Conservation (phyloP, 2,113 vertebrate genomes). For the Hippopotamus amphibius region DNA sequence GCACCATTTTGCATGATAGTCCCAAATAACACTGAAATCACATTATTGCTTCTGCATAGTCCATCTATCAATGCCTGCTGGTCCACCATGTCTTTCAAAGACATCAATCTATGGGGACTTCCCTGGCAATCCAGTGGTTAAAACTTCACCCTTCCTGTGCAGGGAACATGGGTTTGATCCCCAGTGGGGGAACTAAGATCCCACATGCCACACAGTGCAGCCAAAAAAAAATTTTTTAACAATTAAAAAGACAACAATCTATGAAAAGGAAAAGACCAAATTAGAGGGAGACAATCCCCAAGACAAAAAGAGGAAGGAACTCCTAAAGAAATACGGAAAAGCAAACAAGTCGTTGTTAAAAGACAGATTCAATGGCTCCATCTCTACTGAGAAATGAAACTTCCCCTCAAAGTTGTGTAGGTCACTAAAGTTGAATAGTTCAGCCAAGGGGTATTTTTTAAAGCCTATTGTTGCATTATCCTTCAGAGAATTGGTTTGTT, state of each 20-base stretch:
- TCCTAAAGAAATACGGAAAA: conserved; percentile 50
- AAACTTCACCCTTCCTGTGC: background rate
- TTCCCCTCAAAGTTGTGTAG: background rate
- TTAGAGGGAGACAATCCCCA: background rate
- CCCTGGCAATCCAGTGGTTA: background rate
- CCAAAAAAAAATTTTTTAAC: too few relatives aligned
- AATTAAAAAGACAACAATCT: background rate
- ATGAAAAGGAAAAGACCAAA: conserved; percentile 57
- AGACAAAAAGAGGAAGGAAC: conserved; percentile 72
- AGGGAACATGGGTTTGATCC: background rate
- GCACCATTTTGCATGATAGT: background rate
- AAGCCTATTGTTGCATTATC: conserved; percentile 8
- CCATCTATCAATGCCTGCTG: background rate
- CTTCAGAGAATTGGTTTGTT: conserved; percentile 46
- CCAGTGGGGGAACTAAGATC: background rate
- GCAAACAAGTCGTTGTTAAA: conserved; percentile 22
- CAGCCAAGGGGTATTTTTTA: background rate
- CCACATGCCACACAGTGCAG: fast-evolving
- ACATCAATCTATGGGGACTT: background rate
- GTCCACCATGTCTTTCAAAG: background rate
- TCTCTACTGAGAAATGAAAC: conserved; percentile 12
- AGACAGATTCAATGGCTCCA: background rate
- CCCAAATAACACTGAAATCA: conserved; percentile 45
- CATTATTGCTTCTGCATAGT: background rate
- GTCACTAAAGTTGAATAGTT: background rate